Conservation (phyloP, 2,113 vertebrate species). For the Tamias sibiricus region DNA sequence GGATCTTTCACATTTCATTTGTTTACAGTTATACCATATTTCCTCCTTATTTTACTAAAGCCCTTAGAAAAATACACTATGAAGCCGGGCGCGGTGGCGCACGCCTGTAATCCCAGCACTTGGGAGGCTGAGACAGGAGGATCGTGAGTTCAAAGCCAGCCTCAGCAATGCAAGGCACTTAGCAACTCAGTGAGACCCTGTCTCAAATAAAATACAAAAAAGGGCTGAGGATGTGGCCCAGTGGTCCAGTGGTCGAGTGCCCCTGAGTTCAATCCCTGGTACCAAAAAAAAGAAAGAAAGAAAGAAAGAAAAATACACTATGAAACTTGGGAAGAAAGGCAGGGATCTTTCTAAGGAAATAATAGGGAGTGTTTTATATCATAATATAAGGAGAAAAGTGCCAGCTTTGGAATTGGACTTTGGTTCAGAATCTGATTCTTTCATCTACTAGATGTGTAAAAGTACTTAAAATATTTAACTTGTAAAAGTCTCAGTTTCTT, state of each 20-base stretch:
- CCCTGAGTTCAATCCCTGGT: too few species aligned
- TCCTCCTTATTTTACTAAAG: conserved; percentile 35
- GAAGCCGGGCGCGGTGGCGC: too few species aligned
- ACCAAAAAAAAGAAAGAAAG: too few species aligned
- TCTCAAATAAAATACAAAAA: too few species aligned
- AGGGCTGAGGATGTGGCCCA: too few species aligned
- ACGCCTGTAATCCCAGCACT: too few species aligned
- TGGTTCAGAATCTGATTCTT: conserved; percentile 46
- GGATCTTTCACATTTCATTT: conserved; percentile 24
- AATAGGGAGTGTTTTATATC: background rate
- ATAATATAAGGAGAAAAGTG: background rate
- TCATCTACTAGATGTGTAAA: background rate
- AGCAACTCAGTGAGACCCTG: too few species aligned
- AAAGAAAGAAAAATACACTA: conserved; percentile 11
- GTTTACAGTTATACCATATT: background rate
- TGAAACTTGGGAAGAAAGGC: background rate
- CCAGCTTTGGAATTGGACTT: background rate
- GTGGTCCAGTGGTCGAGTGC: too few species aligned
- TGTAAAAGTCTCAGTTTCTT: conserved; percentile 17
- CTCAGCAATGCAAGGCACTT: too few species aligned
- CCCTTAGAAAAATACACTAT: conserved; percentile 35
- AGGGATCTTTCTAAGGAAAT: conserved; percentile 23
- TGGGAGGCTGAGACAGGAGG: too few species aligned
- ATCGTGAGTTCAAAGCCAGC: too few species aligned
- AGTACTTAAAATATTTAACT: conserved; percentile 47